Conservation (phyloP, 2,888 invertebrate genomes). For the Carpatolechia fugitivella region DNA sequence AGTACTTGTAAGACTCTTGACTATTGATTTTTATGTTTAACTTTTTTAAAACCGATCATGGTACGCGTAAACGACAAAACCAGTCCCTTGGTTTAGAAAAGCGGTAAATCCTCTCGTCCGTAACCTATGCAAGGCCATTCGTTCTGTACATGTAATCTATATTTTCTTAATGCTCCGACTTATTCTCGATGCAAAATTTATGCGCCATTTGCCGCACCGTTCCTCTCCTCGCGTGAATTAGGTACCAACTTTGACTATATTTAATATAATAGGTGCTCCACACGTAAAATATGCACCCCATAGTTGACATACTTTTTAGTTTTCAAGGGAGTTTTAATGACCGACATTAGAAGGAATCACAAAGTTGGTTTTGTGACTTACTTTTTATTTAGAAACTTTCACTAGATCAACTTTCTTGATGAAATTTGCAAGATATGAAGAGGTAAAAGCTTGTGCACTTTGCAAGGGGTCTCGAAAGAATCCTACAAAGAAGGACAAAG, state of each 20-base stretch:
- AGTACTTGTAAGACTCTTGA: too few species aligned
- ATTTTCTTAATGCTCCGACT: conserved; percentile 62
- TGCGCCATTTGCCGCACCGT: conserved; percentile 63
- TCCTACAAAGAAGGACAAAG: conserved; percentile 11
- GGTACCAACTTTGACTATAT: conserved; percentile 48
- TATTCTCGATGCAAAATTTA: conserved; percentile 66
- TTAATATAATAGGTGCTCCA: conserved; percentile 40
- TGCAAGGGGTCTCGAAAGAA: conserved; percentile 5
- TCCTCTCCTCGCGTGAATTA: conserved; percentile 52
- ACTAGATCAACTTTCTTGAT: not conserved
- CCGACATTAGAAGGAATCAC: too few species aligned
- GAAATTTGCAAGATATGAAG: not conserved
- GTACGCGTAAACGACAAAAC: not conserved
- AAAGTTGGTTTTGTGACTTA: not conserved
- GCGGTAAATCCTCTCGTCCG: conserved; percentile 27
- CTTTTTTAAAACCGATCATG: not conserved
- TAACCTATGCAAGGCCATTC: conserved; percentile 44
- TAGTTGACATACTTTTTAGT: conserved; percentile 3
- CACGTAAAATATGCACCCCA: conserved; percentile 14
- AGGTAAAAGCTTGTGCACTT: not conserved
- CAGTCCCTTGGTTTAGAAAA: not conserved
- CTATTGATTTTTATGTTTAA: not conserved
- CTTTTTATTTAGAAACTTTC: not conserved
- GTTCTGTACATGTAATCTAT: conserved; percentile 57
- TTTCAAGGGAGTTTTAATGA: not conserved